Evolutionary conservation across 2,888 invertebrate genomes (phyloP).

Genomic region (Platynereis dumerilii): DNA sequence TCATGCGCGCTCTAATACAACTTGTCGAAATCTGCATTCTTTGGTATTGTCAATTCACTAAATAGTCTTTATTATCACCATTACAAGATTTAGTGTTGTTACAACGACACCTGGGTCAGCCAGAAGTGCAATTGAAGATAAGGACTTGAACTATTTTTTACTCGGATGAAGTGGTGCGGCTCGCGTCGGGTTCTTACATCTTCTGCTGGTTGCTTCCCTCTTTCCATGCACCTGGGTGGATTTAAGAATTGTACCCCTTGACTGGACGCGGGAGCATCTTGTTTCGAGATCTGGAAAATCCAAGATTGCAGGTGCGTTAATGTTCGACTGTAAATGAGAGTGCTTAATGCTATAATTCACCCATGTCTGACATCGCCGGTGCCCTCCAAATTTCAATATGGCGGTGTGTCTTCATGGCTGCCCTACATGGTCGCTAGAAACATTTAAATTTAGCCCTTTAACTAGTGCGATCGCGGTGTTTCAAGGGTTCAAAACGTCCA

Average conservation of each 20-base stretch:
- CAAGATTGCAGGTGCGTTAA: slow-evolving; percentile 26
- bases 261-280: slow-evolving; percentile 7
- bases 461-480: too few relatives aligned
- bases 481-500: too few relatives aligned
- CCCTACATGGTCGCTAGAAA: slow-evolving; percentile 3
- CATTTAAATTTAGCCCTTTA: not conserved
- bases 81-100: not conserved
- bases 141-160: not conserved
- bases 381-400: slow-evolving; percentile 25
- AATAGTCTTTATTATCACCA: not conserved
- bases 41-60: not conserved
- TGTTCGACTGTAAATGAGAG: not conserved
- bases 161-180: slow-evolving; percentile 37
- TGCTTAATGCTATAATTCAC: not conserved
- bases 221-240: slow-evolving; percentile 30
- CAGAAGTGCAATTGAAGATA: slow-evolving; percentile 1
- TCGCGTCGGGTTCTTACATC: slow-evolving; percentile 51
- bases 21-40: not conserved
- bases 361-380: slow-evolving; percentile 1
- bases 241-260: slow-evolving; percentile 14
- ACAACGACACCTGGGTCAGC: not conserved
- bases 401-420: slow-evolving; percentile 13
- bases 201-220: slow-evolving; percentile 40
- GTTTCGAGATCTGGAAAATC: slow-evolving; percentile 17
- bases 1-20: slow-evolving; percentile 11